Conservation (phyloP, 1,140 invertebrate genomes). For the Drosophila repletoides region DNA sequence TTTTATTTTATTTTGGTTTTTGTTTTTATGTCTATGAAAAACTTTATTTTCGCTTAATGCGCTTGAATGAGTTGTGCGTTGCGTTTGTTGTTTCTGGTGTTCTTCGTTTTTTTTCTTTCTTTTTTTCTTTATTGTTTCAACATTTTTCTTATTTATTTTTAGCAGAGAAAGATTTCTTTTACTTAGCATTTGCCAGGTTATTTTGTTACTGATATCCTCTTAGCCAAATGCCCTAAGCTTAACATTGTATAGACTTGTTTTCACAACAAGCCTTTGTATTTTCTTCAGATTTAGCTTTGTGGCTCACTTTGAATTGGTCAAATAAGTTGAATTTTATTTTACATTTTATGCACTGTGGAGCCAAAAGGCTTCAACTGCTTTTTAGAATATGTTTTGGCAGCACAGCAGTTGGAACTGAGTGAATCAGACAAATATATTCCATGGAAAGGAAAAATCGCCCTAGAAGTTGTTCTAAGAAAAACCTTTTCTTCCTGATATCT, state of each 20-base stretch:
- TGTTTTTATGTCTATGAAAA: conserved; percentile 17
- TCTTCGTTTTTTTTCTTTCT: conserved; percentile 13
- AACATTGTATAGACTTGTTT: conserved; percentile 24
- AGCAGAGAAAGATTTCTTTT: conserved; percentile 34
- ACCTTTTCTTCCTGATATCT: no score
- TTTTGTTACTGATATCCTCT: conserved; percentile 37
- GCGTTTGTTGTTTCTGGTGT: conserved; percentile 31
- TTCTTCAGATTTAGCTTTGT: not conserved
- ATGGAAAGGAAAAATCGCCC: no score
- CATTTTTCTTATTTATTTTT: conserved; percentile 30
- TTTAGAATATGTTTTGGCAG: no score
- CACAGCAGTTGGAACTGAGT: no score
- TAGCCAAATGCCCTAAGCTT: conserved; percentile 29
- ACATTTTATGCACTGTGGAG: no score
- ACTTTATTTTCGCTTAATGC: conserved; percentile 65
- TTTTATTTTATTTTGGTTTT: conserved; percentile 8
- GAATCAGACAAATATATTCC: no score
- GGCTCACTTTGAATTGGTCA: not conserved
- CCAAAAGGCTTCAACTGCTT: no score
- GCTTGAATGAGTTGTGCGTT: conserved; percentile 53
- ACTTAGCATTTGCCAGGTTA: conserved; percentile 34
- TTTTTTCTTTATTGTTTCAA: conserved; percentile 55
- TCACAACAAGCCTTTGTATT: not conserved
- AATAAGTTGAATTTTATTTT: no score
- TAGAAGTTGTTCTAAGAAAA: no score